These are phyloP conservation scores for Clytia hemisphaerica DNA, from an alignment of 30 jellyfish, hydroid and myxozoan genomes.

Conservation along the genomic window DNA sequence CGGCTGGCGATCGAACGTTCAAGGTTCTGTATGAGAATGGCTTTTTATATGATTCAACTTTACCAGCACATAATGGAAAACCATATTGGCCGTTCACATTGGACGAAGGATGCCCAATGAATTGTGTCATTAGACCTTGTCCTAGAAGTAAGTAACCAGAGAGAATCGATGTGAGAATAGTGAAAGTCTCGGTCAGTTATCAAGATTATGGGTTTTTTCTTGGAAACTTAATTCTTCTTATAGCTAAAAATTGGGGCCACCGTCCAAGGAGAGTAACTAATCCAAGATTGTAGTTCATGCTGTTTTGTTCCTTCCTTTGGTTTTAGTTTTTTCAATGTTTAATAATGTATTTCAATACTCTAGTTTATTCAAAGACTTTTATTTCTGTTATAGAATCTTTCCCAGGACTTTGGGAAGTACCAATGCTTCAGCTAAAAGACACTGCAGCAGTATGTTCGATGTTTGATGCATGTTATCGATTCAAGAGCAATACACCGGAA, in stretches of 20 bases:
- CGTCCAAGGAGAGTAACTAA: too few species aligned
- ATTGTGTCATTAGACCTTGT: constrained; percentile 54
- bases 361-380: too few species aligned
- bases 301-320: too few species aligned
- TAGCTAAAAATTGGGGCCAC: too few species aligned
- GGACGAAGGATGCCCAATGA: constrained; percentile 40
- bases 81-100: constrained; percentile 64
- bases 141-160: constrained; percentile 62
- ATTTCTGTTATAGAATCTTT: constrained; percentile 45
- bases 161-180: too few species aligned
- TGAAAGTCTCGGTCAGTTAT: too few species aligned
- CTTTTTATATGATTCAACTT: constrained; percentile 52
- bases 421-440: constrained; percentile 44
- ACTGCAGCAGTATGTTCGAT: constrained; percentile 19
- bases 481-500: too few species aligned
- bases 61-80: too few species aligned
- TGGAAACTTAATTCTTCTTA: too few species aligned
- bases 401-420: constrained; percentile 75
- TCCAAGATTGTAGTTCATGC: too few species aligned
- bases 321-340: too few species aligned
- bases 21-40: constrained; percentile 26
- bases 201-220: too few species aligned
- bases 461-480: constrained; percentile 44
- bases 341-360: neutral
- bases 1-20: constrained; percentile 58